Conservation (phyloP, 2,797 vertebrate genomes). For the Thamnophis elegans region DNA sequence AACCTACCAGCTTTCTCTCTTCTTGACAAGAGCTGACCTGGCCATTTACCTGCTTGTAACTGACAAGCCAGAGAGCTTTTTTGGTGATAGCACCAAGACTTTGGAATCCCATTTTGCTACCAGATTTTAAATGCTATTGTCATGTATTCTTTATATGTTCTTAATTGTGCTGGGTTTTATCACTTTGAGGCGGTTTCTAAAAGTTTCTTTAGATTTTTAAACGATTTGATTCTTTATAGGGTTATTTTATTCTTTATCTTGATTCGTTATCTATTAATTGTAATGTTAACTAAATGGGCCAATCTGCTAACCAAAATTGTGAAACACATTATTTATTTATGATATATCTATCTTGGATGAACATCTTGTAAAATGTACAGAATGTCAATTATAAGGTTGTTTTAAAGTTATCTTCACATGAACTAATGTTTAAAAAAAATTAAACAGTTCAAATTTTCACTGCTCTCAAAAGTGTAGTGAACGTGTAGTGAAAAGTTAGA, state of each 20-base stretch:
- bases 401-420: neutral
- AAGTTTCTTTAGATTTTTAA: neutral
- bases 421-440: neutral
- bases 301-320: neutral
- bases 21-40: neutral
- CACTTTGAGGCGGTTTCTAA: neutral
- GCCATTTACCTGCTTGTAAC: neutral
- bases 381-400: neutral
- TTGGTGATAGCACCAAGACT: neutral
- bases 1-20: neutral
- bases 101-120: neutral
- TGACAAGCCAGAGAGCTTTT: neutral
- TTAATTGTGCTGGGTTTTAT: neutral
- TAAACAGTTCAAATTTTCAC: neutral
- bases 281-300: neutral
- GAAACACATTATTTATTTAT: neutral
- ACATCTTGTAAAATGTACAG: neutral
- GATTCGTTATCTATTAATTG: neutral
- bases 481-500: neutral
- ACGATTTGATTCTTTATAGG: neutral
- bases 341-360: neutral
- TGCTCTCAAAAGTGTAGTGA: neutral
- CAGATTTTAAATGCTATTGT: neutral
- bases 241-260: neutral
- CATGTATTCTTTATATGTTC: neutral